Evolutionary conservation across 1,140 invertebrate genomes (phyloP), one percentile per base, ranked within the genome.

Genomic region (Eupeodes corollae): DNA sequence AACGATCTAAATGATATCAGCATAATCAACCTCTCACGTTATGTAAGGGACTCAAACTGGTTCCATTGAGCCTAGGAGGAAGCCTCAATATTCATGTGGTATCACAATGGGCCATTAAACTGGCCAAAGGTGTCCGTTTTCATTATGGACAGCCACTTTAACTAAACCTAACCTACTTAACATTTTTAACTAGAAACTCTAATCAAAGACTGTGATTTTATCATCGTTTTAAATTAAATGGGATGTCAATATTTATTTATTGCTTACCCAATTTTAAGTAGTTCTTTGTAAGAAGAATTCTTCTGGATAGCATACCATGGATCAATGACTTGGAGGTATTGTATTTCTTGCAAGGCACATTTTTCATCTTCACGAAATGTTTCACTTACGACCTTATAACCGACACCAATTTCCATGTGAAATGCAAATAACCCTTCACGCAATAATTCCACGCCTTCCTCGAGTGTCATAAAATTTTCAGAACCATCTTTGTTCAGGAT

Each of bases 321-420:
- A 56, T 78, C 70, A 2, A 74, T 67, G 0, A 79, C 70, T 51
- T 79, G 73, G 5, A 82, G 51, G 48, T 73, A 78, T 53, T 75
- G 70, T 51, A 82, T 79, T 59, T 80, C 78, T 38, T 75, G 69
- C 2, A 83, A 58, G 1, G 76, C 78, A 56, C 79, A 83, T 61
- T 82, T 83, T 58, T 82, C 78, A 3, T 75, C 72, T 61, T 82
- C 80, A 6, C 70, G 56, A 53, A 77, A 83, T 46, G 74, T 80
- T 59, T 80, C 76, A 34, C 76, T 72, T 12, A 82, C 73, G 21
- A 80, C 59, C 56, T 80, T 75, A 56, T 82, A 82, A 0, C 77
- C 73, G 0, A 74, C 63, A 2, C 78, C 76, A 2, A 63, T 68
- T 57, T 80, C 79, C 61, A 75, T 75, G 53, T 82, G 78, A 50